Evolutionary conservation across 2,113 vertebrate genomes (phyloP), one percentile per base, ranked within the genome.

Genomic region (Illadopsis cleaveri): DNA sequence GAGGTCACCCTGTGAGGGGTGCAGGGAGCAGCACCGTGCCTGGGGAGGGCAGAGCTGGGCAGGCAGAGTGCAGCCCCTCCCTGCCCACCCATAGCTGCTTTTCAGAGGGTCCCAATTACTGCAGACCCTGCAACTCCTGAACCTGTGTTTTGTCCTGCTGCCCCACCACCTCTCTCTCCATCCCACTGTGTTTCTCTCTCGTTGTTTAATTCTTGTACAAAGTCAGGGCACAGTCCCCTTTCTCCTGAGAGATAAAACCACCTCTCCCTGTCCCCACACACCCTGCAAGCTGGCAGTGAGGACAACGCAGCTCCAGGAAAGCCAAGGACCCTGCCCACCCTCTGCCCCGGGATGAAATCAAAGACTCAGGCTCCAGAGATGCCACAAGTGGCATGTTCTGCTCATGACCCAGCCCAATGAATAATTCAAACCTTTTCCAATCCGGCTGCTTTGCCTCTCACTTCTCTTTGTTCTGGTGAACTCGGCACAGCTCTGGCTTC

Each of bases 371-470:
- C 58, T 77, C 14, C 88, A 45, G 79, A 38, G 62, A 2, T 28
- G 33, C 45, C 45, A 16, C 64, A 10, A 25, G 4, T 8, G n/a
- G 25, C 61, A 23, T 2, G 2, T 68, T 51, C 69, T 37, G 66
- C 50, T 81, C 50, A 1, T 35, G 70, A 65, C 70, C 81, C 42
- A 38, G 70, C 57, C 13, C 4, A 28, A 50, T 69, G 48, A 85
- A 91, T 77, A 80, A 94, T 93, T 89, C 78, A 85, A 72, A 84
- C 64, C 48, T 82, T 60, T 48, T 64, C 44, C 66, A 82, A 89
- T 57, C 48, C 5, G 0, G 25, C 57, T 69, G 75, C 24, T 13
- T 42, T 75, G 66, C 78, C 42, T 69, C 73, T 85, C 65, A 7
- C 61, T 89, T 64, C 62, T 42, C 75, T 68, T 61, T 66, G 91